phyloP scores from a whole-genome alignment of 2,888 invertebrate genomes.

The Parapristionchus giblindavisi region DNA sequence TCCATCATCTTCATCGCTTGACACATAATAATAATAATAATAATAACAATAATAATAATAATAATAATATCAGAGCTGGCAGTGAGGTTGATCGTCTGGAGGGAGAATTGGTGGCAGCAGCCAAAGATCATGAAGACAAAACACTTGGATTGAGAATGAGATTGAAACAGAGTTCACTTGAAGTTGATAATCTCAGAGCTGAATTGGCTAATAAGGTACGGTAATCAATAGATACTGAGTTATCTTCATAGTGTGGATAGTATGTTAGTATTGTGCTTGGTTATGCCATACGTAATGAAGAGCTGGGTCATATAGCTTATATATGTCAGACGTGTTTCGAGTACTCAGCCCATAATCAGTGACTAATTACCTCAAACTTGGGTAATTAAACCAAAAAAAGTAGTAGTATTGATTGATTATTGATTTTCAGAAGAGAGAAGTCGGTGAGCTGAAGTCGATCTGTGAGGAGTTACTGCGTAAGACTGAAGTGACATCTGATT shows the following conservation, averaged over 20 bases:
- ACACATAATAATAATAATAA: neutral
- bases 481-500: neutral
- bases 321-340: too few relatives aligned
- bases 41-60: neutral
- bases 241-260: neutral
- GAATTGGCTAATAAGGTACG: constrained; percentile 7
- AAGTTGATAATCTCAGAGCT: neutral
- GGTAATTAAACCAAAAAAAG: too few relatives aligned
- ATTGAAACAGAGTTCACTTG: constrained; percentile 1
- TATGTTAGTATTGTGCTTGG: neutral
- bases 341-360: too few relatives aligned
- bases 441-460: constrained; percentile 1
- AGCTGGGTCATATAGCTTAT: neutral
- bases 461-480: neutral
- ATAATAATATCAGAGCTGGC: neutral
- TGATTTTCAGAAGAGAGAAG: constrained; percentile 4
- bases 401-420: too few relatives aligned
- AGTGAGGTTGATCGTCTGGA: neutral
- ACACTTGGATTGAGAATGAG: constrained; percentile 8
- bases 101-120: neutral
- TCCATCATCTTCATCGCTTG: too few relatives aligned
- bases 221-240: neutral
- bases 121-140: neutral
- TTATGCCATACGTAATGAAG: neutral
- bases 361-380: too few relatives aligned